Evolutionary conservation across 2,888 invertebrate species (phyloP), one percentile per base, ranked within the genome.

Genomic region (Flexamia atlantica): DNA sequence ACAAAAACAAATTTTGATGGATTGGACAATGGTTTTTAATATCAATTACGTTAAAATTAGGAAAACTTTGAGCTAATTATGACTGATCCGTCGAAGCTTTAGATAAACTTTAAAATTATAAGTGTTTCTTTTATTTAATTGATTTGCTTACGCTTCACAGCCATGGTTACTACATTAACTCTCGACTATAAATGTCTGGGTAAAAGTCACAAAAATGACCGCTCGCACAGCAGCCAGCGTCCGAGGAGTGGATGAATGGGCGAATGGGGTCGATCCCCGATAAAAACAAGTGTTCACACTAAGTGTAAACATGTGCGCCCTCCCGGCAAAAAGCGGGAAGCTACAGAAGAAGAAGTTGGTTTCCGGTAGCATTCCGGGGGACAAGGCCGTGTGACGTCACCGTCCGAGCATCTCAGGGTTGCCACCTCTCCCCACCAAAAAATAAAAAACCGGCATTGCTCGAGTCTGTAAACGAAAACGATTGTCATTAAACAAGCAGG

Each of bases 201-300:
- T 36, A 4, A 36, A 36, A 7, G 9, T 7, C 36, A 36, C 9
- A 36, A 36, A 36, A 36, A 4, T 36, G 36, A 36, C 36, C 36
- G 9, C 9, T 46, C 2, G 46, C 17, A 2, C 46, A 53, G 53
- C 23, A 23, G 4, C 53, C 53, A 53, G 23, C 53, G 53, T 46
- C 20, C 0, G 64, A 64, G n/a, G n/a, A n/a, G n/a, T n/a, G n/a
- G n/a, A n/a, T n/a, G n/a, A n/a, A n/a, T n/a, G n/a, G n/a, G n/a
- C 30, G 64, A 64, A 64, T 64, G 64, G 64, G 20, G 14, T n/a
- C 25, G 30, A 10, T 4, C 3, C 28, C 28, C 10, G 79, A n/a
- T 79, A 79, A 79, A 79, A 79, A 79, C 79, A 53, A 79, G 79
- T 79, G 79, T 79, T 42, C 50, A 20, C 50, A 30, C 53, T 76